Evolutionary conservation across 2,888 invertebrate genomes (phyloP), one percentile per base, ranked within the genome.

Genomic region (Cotesia congregata): DNA sequence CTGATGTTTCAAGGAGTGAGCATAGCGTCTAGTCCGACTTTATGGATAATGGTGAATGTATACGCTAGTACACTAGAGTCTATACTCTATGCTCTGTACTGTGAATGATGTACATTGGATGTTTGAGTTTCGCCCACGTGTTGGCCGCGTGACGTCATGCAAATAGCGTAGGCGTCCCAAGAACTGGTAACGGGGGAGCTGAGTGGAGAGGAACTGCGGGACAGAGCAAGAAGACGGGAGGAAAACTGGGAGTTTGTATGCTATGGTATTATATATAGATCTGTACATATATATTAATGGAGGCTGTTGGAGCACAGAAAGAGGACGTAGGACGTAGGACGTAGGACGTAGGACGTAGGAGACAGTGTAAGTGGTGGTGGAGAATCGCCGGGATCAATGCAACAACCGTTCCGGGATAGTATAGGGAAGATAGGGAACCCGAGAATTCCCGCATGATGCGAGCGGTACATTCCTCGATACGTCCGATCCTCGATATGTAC

Each of bases 111-210:
- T 50, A 50, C 86, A 80, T 83, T 81, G 82, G 80, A 83, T 83
- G 84, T 86, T 88, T 84, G 88, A 89, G 87, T 50, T 84, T 86
- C 87, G 87, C 88, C 88, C 87, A 87, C 87, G 87, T 85, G 86
- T 82, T 85, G 85, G 83, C 84, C 84, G 86, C 84, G 83, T 89
- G 88, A 89, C 89, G 88, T 87, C 86, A 87, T 84, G 83, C 89
- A 90, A 76, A 80, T 90, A 91, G 91, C 92, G 90, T 91, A 90
- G 83, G 90, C 90, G 86, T 77, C 70, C 40, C 62, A 50, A 67
- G 72, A 67, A 15, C 38, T 17, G 15, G 67, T 65, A 68, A 17
- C 50, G 67, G 3, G 74, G 12, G 71, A 41, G 40, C 6, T 60
- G 62, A 67, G 41, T 39, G 20, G 50, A 50, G 50, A 50, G 50